Percentiles rank a stretch among this genome's conserved stretches.
phyloP scores from a whole-genome alignment of 2,113 vertebrate species.

The Gobio gobio region DNA sequence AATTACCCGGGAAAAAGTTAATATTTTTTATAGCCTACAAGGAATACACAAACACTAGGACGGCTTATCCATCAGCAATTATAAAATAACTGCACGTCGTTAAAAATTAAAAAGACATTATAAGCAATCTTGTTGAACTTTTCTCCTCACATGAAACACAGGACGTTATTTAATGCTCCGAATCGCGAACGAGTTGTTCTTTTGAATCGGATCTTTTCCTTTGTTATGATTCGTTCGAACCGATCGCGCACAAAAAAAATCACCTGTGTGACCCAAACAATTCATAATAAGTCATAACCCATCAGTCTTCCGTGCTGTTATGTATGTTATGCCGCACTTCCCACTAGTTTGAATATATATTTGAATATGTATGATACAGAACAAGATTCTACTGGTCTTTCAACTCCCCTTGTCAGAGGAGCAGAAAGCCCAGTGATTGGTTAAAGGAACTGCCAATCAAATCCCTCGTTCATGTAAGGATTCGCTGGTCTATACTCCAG shows the following conservation, averaged over 20 bases:
- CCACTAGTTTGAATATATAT: too few species aligned
- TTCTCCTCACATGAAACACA: neutral
- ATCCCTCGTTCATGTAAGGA: neutral
- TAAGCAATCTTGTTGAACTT: neutral
- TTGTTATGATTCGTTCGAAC: neutral
- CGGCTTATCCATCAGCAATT: neutral
- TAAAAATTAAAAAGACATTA: neutral
- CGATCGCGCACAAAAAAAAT: neutral
- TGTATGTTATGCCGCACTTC: too few species aligned
- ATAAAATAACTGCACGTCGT: neutral
- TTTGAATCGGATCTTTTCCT: neutral
- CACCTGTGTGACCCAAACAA: too few species aligned
- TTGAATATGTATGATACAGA: neutral
- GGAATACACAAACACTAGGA: neutral
- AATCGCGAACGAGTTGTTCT: too few species aligned
- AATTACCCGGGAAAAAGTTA: too few species aligned
- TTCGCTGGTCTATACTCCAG: too few species aligned
- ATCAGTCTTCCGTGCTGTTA: too few species aligned
- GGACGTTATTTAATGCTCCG: too few species aligned
- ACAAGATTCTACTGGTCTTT: neutral
- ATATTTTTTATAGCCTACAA: neutral
- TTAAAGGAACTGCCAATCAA: conserved; percentile 32
- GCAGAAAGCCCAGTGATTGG: conserved; percentile 28
- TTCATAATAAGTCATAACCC: too few species aligned
- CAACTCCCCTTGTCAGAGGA: neutral